Conservation (phyloP, 2,888 invertebrate species). For the Ormyrus labotus region DNA sequence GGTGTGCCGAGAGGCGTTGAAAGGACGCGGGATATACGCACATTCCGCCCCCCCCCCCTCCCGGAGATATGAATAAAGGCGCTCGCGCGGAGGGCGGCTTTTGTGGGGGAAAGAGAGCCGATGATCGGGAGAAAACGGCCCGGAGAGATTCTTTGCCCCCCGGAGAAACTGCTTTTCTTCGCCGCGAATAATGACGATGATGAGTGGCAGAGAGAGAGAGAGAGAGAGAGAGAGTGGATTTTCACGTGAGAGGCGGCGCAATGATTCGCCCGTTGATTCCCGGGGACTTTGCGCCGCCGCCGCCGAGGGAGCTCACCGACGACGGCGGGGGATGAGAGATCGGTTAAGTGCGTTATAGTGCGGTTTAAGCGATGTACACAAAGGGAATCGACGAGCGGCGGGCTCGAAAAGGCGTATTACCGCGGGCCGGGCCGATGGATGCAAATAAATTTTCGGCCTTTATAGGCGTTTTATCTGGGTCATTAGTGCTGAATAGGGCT, state of each 20-base stretch:
- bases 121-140: conserved; percentile 13
- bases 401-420: too few species aligned
- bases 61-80: conserved; percentile 25
- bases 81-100: neutral
- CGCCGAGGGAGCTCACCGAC: too few species aligned
- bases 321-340: neutral
- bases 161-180: neutral
- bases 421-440: neutral
- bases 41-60: conserved; percentile 1
- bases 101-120: neutral
- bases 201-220: conserved; percentile 18
- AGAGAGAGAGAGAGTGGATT: conserved; percentile 11
- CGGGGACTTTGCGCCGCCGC: too few species aligned
- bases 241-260: conserved; percentile 29
- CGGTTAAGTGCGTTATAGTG: conserved; percentile 56
- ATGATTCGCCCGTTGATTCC: conserved; percentile 35
- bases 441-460: conserved; percentile 14
- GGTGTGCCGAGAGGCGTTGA: neutral
- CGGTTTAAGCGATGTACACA: conserved; percentile 16
- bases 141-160: neutral
- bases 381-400: too few species aligned
- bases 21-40: neutral
- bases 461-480: conserved; percentile 10
- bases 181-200: conserved; percentile 16
- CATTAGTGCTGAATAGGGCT: conserved; percentile 10